phyloP scores from a whole-genome alignment of 2,113 vertebrate genomes.

The Laterallus jamaicensis region DNA sequence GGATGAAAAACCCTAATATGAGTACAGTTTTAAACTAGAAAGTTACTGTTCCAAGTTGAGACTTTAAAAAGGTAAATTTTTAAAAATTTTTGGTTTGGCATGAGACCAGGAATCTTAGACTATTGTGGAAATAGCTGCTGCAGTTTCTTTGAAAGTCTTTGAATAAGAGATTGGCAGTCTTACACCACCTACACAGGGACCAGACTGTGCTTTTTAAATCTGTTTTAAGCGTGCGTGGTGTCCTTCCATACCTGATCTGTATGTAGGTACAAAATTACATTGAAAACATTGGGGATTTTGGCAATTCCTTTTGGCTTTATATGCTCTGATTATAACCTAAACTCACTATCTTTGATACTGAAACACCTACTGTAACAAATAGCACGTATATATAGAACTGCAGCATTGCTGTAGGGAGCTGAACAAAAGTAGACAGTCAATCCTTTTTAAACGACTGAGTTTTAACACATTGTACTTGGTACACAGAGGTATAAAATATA shows the following conservation, averaged over 20 bases:
- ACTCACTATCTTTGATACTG: not conserved
- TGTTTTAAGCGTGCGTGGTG: not conserved
- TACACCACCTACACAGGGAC: not conserved
- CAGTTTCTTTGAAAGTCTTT: not conserved
- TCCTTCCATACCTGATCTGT: not conserved
- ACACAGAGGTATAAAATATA: not conserved
- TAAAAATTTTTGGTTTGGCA: not conserved
- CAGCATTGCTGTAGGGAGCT: not conserved
- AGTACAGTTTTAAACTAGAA: not conserved
- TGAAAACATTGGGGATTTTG: not conserved
- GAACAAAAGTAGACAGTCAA: not conserved
- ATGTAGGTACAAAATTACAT: not conserved
- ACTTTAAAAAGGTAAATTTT: not conserved
- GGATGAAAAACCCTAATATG: not conserved
- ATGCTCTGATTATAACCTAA: not conserved
- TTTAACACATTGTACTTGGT: not conserved
- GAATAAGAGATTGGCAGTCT: not conserved
- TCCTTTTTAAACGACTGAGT: not conserved
- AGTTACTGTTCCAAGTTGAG: not conserved
- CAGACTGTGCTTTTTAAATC: not conserved
- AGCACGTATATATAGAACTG: accelerated
- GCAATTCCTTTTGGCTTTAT: not conserved
- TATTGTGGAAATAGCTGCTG: not conserved
- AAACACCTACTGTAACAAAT: not conserved
- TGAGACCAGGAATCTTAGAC: not conserved